Evolutionary conservation across 2,113 vertebrate genomes (phyloP).

Genomic region (Melozone crissalis): DNA sequence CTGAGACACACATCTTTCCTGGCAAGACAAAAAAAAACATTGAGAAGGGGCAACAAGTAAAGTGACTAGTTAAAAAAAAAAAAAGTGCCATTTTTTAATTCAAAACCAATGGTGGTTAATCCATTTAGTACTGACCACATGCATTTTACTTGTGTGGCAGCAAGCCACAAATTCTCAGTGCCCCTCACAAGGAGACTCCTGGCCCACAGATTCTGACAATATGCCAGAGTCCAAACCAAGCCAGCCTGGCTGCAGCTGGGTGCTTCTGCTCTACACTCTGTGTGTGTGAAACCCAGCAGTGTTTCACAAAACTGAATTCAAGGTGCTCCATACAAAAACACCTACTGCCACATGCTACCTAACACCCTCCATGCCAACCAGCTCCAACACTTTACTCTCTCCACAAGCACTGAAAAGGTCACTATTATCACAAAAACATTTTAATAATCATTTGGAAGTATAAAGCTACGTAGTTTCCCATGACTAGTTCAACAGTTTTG

Average conservation of each 20-base stretch:
- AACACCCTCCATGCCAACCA: background rate
- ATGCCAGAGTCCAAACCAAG: background rate
- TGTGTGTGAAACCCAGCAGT: background rate
- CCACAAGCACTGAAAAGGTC: background rate
- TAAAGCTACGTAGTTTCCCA: background rate
- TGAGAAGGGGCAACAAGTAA: background rate
- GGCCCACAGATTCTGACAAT: background rate
- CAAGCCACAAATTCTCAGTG: background rate
- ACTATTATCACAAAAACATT: background rate
- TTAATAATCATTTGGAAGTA: background rate
- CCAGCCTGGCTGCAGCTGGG: background rate
- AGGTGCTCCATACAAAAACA: background rate
- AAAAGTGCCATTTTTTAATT: background rate
- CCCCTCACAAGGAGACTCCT: background rate
- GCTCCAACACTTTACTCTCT: background rate
- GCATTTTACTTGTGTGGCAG: background rate
- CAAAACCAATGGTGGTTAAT: background rate
- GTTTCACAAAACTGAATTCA: background rate
- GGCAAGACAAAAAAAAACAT: background rate
- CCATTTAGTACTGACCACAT: background rate
- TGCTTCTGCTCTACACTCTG: background rate
- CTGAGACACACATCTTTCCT: background rate
- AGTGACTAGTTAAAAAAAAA: background rate
- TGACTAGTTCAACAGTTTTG: background rate
- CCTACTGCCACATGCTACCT: background rate